phyloP scores from a whole-genome alignment of 2,113 vertebrate species.

The Gallinago undulata region DNA sequence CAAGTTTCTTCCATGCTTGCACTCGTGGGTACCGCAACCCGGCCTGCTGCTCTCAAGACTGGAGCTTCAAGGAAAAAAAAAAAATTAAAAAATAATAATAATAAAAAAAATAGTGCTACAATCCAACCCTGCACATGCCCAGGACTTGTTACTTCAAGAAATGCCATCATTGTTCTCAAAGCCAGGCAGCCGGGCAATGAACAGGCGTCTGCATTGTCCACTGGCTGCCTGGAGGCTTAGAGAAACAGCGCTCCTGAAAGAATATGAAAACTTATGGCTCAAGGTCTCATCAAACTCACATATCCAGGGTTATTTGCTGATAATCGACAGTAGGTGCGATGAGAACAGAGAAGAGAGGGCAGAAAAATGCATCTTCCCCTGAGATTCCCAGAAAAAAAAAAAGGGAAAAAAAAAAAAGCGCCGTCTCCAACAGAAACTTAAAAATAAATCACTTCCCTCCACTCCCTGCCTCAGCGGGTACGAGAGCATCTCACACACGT shows the following conservation, averaged over 20 bases:
- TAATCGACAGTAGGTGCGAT: rapidly evolving
- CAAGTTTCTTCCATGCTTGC: not conserved
- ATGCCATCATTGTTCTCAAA: constrained; percentile 19
- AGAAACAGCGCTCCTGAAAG: not conserved
- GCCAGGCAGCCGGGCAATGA: not conserved
- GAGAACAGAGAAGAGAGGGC: not conserved
- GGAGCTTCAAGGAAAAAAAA: not conserved
- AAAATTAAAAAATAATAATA: no score
- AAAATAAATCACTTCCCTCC: not conserved
- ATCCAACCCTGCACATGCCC: constrained; percentile 20
- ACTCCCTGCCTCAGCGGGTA: not conserved
- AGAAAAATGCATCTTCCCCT: not conserved
- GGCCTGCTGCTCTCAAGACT: not conserved
- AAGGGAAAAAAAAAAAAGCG: not conserved
- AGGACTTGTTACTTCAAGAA: constrained; percentile 39
- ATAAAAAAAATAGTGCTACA: not conserved
- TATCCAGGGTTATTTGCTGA: not conserved
- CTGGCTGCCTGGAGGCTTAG: not conserved
- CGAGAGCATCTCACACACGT: not conserved
- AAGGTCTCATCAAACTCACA: not conserved
- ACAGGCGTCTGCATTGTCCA: constrained; percentile 4
- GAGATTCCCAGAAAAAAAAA: not conserved
- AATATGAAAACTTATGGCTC: not conserved
- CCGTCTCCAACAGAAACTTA: not conserved
- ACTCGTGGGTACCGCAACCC: not conserved